Conservation (phyloP, 1,140 invertebrate species). For the Ptiloglossa arizonensis region DNA sequence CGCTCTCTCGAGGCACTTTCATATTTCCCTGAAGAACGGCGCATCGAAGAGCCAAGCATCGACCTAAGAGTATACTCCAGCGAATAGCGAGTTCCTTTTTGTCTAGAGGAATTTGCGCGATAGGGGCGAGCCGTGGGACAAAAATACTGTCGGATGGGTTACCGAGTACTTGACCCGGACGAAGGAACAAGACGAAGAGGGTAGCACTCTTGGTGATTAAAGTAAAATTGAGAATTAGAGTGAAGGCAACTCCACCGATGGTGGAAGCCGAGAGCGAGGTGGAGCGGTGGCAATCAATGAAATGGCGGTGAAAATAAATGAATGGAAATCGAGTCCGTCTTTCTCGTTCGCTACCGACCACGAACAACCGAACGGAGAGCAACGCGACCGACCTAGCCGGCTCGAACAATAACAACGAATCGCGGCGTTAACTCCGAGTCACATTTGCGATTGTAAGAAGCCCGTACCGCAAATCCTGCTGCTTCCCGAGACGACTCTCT, state of each 20-base stretch:
- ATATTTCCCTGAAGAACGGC: constrained; percentile 11
- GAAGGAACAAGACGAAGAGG: constrained; percentile 45
- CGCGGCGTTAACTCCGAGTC: constrained; percentile 64
- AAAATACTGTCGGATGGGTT: constrained; percentile 60
- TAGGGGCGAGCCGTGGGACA: constrained; percentile 41
- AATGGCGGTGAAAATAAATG: constrained; percentile 80
- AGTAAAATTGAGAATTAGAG: constrained; percentile 75
- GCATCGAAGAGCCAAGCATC: constrained; percentile 18
- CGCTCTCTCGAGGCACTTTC: constrained; percentile 13
- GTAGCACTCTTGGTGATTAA: constrained; percentile 76
- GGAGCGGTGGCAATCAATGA: constrained; percentile 75
- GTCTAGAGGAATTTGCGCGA: constrained; percentile 45
- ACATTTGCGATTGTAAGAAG: constrained; percentile 76
- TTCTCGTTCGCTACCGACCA: constrained; percentile 24
- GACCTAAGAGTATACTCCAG: constrained; percentile 7
- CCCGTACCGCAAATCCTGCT: constrained; percentile 30
- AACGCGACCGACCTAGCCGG: constrained; percentile 30
- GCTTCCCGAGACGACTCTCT: neutral
- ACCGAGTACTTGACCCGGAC: constrained; percentile 69
- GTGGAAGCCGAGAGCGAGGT: constrained; percentile 28
- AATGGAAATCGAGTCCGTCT: constrained; percentile 79
- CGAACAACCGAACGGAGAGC: constrained; percentile 48
- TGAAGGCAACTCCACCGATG: constrained; percentile 58
- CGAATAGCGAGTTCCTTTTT: constrained; percentile 14
- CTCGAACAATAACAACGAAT: constrained; percentile 72